These are phyloP conservation scores for Nysson spinosus DNA, from an alignment of 2,888 invertebrate genomes.

Conservation along the genomic window DNA sequence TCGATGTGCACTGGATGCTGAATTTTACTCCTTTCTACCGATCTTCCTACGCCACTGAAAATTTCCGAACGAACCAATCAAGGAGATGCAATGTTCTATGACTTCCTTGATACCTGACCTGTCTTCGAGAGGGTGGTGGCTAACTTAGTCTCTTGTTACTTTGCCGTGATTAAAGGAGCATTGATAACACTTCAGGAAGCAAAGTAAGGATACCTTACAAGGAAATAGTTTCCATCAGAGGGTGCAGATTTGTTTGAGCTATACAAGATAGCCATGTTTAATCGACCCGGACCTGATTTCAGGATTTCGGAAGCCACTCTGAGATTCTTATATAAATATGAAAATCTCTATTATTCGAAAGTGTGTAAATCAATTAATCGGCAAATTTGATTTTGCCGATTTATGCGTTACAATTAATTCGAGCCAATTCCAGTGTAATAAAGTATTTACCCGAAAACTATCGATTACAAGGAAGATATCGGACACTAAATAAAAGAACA, in stretches of 20 bases:
- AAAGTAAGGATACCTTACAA: slow-evolving; percentile 9
- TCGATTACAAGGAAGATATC: neutral
- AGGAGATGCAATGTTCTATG: slow-evolving; percentile 27
- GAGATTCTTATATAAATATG: too few relatives aligned
- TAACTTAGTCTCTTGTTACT: slow-evolving; percentile 49
- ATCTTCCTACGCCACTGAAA: slow-evolving; percentile 27
- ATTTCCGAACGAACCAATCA: slow-evolving; percentile 37
- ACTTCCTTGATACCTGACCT: slow-evolving; percentile 47
- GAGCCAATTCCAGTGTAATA: too few relatives aligned
- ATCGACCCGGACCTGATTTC: too few relatives aligned
- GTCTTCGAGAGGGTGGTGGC: slow-evolving; percentile 44
- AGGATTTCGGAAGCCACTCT: too few relatives aligned
- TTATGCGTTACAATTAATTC: too few relatives aligned
- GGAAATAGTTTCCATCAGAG: neutral
- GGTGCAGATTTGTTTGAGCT: too few relatives aligned
- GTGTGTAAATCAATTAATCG: too few relatives aligned
- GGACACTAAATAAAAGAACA: neutral
- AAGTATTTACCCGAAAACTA: too few relatives aligned
- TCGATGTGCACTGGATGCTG: slow-evolving; percentile 7
- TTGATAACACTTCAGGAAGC: slow-evolving; percentile 14
- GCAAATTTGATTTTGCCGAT: too few relatives aligned
- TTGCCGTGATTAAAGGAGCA: slow-evolving; percentile 43
- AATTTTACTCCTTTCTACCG: slow-evolving; percentile 30
- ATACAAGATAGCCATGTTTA: too few relatives aligned
- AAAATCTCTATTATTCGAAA: too few relatives aligned